These are phyloP conservation scores for Nymphalis polychloros DNA, from an alignment of 2,888 invertebrate genomes.

Conservation along the genomic window DNA sequence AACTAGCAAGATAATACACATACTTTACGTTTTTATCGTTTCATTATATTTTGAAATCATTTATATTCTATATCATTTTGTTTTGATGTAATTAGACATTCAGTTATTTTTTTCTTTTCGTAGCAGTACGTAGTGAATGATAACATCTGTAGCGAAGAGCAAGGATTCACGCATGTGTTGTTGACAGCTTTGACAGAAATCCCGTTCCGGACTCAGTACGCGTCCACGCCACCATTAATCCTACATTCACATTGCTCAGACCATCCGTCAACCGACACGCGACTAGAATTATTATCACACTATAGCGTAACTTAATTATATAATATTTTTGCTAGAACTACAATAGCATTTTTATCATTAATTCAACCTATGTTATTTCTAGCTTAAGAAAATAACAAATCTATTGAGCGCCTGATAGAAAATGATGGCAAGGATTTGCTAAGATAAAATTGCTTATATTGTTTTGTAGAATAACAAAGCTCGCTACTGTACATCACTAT, in stretches of 20 bases:
- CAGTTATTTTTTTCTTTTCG: background rate
- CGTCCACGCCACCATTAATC: constrained; percentile 47
- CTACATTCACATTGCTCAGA: constrained; percentile 43
- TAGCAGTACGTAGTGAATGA: constrained; percentile 1
- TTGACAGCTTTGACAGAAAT: constrained; percentile 61
- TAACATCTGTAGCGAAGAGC: constrained; percentile 29
- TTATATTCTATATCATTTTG: no score
- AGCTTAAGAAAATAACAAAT: background rate
- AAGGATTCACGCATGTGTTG: constrained; percentile 45
- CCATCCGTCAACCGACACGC: constrained; percentile 59
- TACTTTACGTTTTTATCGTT: no score
- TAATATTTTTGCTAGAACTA: constrained; percentile 15
- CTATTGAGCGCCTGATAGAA: background rate
- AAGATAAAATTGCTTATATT: background rate
- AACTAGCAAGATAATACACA: no score
- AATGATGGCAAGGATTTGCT: background rate
- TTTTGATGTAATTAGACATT: no score
- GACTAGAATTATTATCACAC: constrained; percentile 48
- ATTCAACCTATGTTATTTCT: background rate
- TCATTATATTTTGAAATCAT: no score
- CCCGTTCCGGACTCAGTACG: constrained; percentile 48
- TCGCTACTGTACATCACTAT: no score
- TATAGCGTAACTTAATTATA: constrained; percentile 36
- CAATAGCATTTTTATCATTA: background rate
- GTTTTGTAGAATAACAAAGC: background rate